Conservation (phyloP, 2,113 vertebrate species). For the Proteles cristata region DNA sequence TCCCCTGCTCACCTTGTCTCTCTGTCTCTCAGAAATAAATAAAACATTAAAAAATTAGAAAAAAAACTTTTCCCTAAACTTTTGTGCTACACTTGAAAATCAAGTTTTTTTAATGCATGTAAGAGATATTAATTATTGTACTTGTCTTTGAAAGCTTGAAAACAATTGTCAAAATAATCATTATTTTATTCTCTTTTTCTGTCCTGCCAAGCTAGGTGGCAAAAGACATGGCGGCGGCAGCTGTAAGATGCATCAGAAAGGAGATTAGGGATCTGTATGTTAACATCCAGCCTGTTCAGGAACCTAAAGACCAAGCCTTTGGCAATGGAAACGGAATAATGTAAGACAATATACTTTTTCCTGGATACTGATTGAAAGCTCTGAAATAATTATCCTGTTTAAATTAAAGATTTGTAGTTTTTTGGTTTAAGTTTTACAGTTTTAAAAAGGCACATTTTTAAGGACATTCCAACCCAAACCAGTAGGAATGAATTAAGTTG, state of each 20-base stretch:
- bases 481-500: not conserved
- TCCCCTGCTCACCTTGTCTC: too few species aligned
- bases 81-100: slow-evolving; percentile 1
- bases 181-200: slow-evolving; percentile 47
- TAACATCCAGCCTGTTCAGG: slow-evolving; percentile 94
- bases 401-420: not conserved
- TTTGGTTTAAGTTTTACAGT: not conserved
- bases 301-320: slow-evolving; percentile 91
- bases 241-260: slow-evolving; percentile 94
- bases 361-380: not conserved
- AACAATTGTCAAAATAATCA: slow-evolving; percentile 5
- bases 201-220: slow-evolving; percentile 89
- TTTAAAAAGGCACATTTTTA: slow-evolving; percentile 18
- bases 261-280: slow-evolving; percentile 96
- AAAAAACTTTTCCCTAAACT: not conserved
- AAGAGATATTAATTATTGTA: slow-evolving; percentile 19
- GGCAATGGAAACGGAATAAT: slow-evolving; percentile 97
- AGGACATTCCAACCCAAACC: not conserved
- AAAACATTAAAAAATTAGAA: not conserved
- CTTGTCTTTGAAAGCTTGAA: slow-evolving; percentile 23
- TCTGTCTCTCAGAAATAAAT: too few species aligned
- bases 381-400: not conserved
- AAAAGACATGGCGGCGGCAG: slow-evolving; percentile 95
- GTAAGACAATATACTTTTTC: slow-evolving; percentile 84
- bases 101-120: not conserved